phyloP scores from a whole-genome alignment of 2,113 vertebrate genomes.

The Nothoprocta pentlandii region DNA sequence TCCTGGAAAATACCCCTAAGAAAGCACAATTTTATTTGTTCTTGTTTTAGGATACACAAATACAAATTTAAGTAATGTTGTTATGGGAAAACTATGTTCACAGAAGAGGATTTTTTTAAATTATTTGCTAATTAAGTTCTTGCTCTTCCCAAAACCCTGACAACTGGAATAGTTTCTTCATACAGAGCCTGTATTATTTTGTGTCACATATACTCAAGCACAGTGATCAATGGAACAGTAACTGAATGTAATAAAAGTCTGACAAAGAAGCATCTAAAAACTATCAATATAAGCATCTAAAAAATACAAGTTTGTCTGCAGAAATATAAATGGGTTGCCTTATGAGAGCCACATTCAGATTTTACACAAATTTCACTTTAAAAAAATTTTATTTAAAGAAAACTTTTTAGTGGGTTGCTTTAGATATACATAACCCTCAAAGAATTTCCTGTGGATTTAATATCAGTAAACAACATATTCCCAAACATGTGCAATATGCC shows the following conservation, averaged over 20 bases:
- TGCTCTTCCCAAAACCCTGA: background rate
- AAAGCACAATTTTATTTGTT: background rate
- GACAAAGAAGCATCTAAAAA: background rate
- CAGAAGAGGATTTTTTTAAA: background rate
- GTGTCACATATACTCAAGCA: background rate
- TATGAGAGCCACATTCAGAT: background rate
- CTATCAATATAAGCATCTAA: background rate
- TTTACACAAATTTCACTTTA: background rate
- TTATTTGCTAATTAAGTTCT: background rate
- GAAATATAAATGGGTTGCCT: background rate
- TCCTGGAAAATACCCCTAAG: background rate
- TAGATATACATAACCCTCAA: background rate
- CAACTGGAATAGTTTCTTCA: background rate
- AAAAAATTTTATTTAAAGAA: background rate
- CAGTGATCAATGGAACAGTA: background rate
- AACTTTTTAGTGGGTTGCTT: background rate
- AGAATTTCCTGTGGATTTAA: background rate
- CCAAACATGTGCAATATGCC: background rate
- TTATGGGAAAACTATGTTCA: background rate
- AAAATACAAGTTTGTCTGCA: background rate
- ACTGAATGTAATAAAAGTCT: background rate
- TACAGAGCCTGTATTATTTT: background rate
- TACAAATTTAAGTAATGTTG: background rate
- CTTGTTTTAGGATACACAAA: background rate
- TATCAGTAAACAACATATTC: background rate